phyloP scores from a whole-genome alignment of 1,140 invertebrate genomes.

The Pantala flavescens region DNA sequence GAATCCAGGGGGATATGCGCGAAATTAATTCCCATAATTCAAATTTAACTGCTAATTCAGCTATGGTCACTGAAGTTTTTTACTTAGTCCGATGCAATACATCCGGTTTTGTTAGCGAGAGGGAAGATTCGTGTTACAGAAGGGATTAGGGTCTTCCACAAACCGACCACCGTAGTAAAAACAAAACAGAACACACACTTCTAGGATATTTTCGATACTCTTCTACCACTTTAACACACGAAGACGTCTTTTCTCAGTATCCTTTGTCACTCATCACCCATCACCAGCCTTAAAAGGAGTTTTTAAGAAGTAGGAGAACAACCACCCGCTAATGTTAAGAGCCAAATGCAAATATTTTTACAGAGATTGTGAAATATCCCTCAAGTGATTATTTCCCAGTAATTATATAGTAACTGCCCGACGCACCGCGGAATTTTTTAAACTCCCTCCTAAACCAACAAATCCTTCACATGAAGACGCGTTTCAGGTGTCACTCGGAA shows the following conservation, averaged over 20 bases:
- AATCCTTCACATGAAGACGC: neutral
- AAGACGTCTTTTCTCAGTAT: neutral
- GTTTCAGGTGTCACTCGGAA: neutral
- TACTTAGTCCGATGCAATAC: neutral
- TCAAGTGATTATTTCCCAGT: slow-evolving; percentile 5
- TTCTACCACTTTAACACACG: neutral
- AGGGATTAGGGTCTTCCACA: neutral
- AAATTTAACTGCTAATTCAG: no score
- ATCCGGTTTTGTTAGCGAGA: neutral
- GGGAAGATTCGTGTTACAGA: neutral
- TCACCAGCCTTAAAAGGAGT: neutral
- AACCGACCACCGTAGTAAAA: neutral
- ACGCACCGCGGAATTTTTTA: neutral
- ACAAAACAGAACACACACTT: neutral
- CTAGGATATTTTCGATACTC: neutral
- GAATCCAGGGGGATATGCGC: no score
- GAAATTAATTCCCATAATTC: no score
- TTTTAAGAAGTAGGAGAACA: neutral
- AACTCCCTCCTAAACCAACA: neutral
- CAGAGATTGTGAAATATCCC: neutral
- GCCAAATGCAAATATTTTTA: no score
- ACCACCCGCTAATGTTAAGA: neutral
- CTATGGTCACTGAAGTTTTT: no score
- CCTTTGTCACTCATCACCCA: neutral
- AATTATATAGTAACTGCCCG: neutral